Evolutionary conservation across 2,888 invertebrate genomes (phyloP), one percentile per base, ranked within the genome.

Genomic region (Eristalinus sepulchralis): DNA sequence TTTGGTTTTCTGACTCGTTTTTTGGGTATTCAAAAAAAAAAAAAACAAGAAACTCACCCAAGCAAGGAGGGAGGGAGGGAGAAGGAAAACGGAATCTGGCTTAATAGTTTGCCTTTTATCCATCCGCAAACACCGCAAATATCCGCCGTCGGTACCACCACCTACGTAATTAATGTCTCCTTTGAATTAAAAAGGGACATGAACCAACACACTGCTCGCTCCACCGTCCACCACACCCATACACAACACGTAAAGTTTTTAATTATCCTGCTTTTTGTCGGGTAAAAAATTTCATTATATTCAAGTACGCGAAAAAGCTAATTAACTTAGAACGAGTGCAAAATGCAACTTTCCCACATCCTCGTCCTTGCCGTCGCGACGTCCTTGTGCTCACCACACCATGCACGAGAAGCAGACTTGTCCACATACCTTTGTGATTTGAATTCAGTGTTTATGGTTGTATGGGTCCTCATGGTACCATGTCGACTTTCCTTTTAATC

Each of bases 281-380:
- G 86, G 70, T 57, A 62, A 83, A 82, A 83, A 83, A 86, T 66
- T 78, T 86, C 77, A 86, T 86, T 83, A 86, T 86, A 73, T 78
- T 78, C 78, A 86, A 86, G 70, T 63, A 79, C 75, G 77, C 78
- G 73, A 83, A 85, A 86, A 86, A 79, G 86, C 86, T 86, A 86
- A 86, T 86, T 86, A 86, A 86, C 83, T 86, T 86, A 83, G 78
- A 71, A 75, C 83, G 83, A 83, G 86, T 86, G 75, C 73, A 86
- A 83, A 83, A 75, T 83, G 83, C 77, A 86, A 82, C 77, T 73
- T 82, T 70, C 57, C 77, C 77, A 67, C 72, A 68, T 36, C 20
- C 63, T 70, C 36, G 57, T 36, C 63, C 70, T 20, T 27, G 27
- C 27, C 27, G 27, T 27, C 27, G 5, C 27, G 5, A 3, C 27